These are phyloP conservation scores for Pycnonotus jocosus DNA, from an alignment of 2,113 vertebrate genomes.

Conservation along the genomic window DNA sequence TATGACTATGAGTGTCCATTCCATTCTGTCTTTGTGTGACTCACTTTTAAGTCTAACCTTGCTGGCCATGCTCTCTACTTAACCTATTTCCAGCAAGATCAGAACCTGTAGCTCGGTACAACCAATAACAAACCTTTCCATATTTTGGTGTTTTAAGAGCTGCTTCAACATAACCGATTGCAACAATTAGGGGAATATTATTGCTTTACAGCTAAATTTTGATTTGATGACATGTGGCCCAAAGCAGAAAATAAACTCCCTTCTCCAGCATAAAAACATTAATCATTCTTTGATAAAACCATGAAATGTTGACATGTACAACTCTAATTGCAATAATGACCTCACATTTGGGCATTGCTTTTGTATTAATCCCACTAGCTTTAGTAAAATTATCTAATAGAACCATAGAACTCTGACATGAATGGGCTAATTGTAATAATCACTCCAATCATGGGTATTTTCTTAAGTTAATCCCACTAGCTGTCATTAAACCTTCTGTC, in stretches of 20 bases:
- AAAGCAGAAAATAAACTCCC: conserved; percentile 33
- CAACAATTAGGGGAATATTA: background rate
- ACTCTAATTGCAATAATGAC: conserved; percentile 67
- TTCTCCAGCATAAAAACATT: conserved; percentile 39
- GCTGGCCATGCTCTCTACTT: background rate
- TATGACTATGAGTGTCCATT: background rate
- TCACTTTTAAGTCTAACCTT: background rate
- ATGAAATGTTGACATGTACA: conserved; percentile 22
- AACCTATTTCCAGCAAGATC: background rate
- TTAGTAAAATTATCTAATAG: background rate
- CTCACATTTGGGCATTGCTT: conserved; percentile 29
- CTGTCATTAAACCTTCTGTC: conserved; percentile 23
- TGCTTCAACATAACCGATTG: background rate
- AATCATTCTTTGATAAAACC: conserved; percentile 53
- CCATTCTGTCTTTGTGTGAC: background rate
- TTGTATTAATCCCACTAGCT: conserved; percentile 9
- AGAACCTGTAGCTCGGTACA: background rate
- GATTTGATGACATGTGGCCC: conserved; percentile 31
- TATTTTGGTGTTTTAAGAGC: background rate
- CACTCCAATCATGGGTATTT: conserved; percentile 12
- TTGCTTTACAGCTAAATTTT: background rate
- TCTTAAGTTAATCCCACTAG: conserved; percentile 37
- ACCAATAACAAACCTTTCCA: background rate
- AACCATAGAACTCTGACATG: background rate
- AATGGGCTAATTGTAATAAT: conserved; percentile 45